phyloP scores from a whole-genome alignment of 1,140 invertebrate species.

The Drosophila ohnishii region DNA sequence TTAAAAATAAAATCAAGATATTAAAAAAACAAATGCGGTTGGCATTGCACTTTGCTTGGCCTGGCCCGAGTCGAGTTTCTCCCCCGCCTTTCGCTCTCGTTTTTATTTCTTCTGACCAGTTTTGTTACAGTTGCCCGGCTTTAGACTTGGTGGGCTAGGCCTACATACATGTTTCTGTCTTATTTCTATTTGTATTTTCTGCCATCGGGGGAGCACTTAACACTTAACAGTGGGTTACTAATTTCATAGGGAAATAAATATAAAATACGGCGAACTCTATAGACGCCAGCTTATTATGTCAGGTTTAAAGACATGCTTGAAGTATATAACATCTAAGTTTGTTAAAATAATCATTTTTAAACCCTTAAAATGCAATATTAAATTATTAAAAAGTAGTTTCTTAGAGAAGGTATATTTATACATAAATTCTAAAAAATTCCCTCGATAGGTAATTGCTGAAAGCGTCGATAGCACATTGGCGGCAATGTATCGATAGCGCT shows the following conservation, averaged over 20 bases:
- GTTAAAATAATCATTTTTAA: background rate
- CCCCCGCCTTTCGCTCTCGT: slow-evolving; percentile 41
- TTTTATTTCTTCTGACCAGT: slow-evolving; percentile 20
- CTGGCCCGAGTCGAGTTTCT: slow-evolving; percentile 7
- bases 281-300: background rate
- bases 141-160: slow-evolving; percentile 15
- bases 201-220: slow-evolving; percentile 16
- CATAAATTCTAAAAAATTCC: background rate
- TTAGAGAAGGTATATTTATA: too few relatives aligned
- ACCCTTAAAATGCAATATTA: background rate
- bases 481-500: slow-evolving; percentile 17
- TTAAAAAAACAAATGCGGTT: slow-evolving; percentile 44
- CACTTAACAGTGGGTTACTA: slow-evolving; percentile 38
- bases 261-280: background rate
- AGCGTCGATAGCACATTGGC: slow-evolving; percentile 5
- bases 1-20: slow-evolving; percentile 12
- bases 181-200: slow-evolving; percentile 7
- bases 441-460: slow-evolving; percentile 6
- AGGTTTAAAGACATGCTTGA: too few relatives aligned
- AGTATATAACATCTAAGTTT: background rate
- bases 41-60: slow-evolving; percentile 47
- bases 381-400: background rate
- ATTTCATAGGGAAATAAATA: slow-evolving; percentile 32
- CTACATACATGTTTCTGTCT: slow-evolving; percentile 22
- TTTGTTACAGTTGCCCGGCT: slow-evolving; percentile 16